Evolutionary conservation across 2,113 vertebrate genomes (phyloP).

Genomic region (Cavia porcellus): DNA sequence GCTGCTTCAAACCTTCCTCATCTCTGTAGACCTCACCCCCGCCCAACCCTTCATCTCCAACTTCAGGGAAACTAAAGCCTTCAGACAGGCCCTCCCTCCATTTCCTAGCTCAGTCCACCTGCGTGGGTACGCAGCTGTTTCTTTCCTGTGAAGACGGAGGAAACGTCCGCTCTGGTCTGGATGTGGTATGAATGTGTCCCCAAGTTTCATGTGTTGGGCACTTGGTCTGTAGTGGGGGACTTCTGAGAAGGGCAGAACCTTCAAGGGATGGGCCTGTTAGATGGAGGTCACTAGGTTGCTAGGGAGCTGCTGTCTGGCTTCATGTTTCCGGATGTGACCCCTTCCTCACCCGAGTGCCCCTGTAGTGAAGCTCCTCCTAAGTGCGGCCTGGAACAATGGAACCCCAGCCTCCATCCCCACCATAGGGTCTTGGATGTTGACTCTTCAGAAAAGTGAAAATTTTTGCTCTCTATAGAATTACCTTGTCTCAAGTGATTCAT

Average conservation of each 20-base stretch:
- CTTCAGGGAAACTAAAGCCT: neutral
- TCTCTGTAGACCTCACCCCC: neutral
- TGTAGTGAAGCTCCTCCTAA: neutral
- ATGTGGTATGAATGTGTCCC: neutral
- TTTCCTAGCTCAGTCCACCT: neutral
- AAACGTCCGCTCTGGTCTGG: too few relatives aligned
- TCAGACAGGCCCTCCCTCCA: neutral
- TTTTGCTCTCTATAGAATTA: neutral
- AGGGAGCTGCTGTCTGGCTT: neutral
- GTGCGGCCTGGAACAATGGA: neutral
- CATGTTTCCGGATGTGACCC: neutral
- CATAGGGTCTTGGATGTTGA: neutral
- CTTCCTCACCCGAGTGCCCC: neutral
- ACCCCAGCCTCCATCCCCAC: neutral
- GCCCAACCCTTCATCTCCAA: neutral
- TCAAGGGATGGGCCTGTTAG: neutral
- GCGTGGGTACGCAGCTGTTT: neutral
- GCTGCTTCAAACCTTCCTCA: neutral
- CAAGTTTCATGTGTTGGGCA: neutral
- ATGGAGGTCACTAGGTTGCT: neutral
- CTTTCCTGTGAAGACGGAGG: neutral
- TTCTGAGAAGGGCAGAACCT: neutral
- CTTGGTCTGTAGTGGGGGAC: neutral
- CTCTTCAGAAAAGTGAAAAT: neutral
- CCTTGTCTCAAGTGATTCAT: neutral